Percentiles rank a stretch among this genome's conserved stretches.
Conservation (phyloP, 2,113 vertebrate genomes). For the Eolophus roseicapilla region DNA sequence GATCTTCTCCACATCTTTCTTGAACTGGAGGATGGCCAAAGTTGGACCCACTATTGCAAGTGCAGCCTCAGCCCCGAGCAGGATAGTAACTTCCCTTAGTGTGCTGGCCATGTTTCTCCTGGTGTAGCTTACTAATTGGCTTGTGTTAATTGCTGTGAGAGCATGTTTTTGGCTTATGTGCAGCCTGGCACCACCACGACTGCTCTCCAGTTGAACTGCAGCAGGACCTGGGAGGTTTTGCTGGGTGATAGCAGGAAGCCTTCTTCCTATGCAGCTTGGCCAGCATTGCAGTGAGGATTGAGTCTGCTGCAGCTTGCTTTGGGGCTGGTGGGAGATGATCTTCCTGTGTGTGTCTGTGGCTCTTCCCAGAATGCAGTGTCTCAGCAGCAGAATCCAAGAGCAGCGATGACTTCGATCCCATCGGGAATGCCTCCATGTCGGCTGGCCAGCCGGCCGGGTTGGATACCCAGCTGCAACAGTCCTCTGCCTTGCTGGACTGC, state of each 20-base stretch:
- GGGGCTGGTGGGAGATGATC: not conserved
- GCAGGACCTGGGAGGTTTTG: not conserved
- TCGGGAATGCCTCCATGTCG: too few relatives aligned
- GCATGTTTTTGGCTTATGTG: not conserved
- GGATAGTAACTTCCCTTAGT: not conserved
- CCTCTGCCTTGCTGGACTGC: conserved; percentile 91
- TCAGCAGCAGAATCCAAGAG: conserved; percentile 56
- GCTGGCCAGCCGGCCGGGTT: not conserved
- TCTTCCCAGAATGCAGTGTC: conserved; percentile 53
- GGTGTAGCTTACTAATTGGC: not conserved
- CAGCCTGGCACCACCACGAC: not conserved
- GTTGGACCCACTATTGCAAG: not conserved
- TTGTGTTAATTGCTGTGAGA: not conserved
- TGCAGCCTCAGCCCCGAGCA: not conserved
- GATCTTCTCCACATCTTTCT: not conserved
- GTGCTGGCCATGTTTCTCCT: not conserved
- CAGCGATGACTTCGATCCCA: conserved; percentile 29
- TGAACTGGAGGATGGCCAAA: not conserved
- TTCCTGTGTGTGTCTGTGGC: not conserved
- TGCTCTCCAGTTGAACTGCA: not conserved
- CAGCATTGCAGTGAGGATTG: not conserved
- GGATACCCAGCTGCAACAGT: conserved; percentile 88
- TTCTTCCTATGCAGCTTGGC: not conserved
- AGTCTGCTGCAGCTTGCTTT: not conserved
- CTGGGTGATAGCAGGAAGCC: not conserved